Conservation (phyloP, 30 jellyfish, hydroid and myxozoan species). For the Cassiopea xamachana region DNA sequence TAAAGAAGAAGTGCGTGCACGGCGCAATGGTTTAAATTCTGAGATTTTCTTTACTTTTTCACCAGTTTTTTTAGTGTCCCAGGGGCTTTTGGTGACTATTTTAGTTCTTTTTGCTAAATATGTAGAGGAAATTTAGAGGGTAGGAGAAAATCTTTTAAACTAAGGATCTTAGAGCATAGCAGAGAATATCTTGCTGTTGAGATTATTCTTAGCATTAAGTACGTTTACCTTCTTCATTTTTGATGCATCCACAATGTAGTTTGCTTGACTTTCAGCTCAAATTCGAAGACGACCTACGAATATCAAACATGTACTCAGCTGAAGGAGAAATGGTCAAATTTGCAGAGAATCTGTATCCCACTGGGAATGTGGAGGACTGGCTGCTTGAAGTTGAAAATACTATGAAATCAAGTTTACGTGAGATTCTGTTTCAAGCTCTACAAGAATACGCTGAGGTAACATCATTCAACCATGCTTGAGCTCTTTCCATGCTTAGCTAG, state of each 20-base stretch:
- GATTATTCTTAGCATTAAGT: too few relatives aligned
- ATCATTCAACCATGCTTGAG: neutral
- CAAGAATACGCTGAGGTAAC: slow-evolving; percentile 87
- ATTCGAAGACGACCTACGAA: slow-evolving; percentile 84
- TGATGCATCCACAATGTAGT: neutral
- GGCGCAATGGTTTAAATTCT: slow-evolving; percentile 61
- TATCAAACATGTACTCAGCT: slow-evolving; percentile 93
- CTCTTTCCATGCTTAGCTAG: too few relatives aligned
- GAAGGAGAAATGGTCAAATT: slow-evolving; percentile 96
- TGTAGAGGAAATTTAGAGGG: neutral
- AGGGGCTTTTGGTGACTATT: neutral
- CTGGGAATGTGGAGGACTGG: slow-evolving; percentile 99
- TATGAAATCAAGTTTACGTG: slow-evolving; percentile 88
- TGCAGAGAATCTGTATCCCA: slow-evolving; percentile 84
- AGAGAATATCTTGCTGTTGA: too few relatives aligned
- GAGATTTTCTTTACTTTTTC: neutral
- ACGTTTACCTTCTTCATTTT: too few relatives aligned
- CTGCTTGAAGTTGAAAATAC: slow-evolving; percentile 88
- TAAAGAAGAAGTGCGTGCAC: too few relatives aligned
- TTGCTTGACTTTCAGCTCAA: slow-evolving; percentile 61
- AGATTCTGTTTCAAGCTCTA: slow-evolving; percentile 77
- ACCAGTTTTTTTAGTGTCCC: neutral
- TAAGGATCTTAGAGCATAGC: neutral
- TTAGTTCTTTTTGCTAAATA: neutral
- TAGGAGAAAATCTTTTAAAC: neutral